phyloP scores from a whole-genome alignment of 2,797 vertebrate genomes.

The Linurgus olivaceus region DNA sequence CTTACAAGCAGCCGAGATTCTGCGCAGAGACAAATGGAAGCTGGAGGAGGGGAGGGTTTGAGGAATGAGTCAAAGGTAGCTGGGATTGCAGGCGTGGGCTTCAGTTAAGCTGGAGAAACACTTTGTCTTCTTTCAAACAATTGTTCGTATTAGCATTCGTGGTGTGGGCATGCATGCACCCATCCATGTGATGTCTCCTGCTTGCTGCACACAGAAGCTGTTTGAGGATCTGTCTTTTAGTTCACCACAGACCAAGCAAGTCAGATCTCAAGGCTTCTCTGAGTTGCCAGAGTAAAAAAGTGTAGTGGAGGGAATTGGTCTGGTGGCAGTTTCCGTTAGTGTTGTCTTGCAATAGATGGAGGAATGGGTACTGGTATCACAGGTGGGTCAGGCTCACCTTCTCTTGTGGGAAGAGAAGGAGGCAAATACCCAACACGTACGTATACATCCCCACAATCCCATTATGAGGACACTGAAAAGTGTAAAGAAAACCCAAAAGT shows the following conservation, averaged over 20 bases:
- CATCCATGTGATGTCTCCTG: slow-evolving; percentile 30
- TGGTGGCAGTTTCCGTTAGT: background rate
- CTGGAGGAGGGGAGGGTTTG: slow-evolving; percentile 42
- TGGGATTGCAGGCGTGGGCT: slow-evolving; percentile 63
- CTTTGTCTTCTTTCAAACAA: slow-evolving; percentile 55
- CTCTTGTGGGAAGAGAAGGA: background rate
- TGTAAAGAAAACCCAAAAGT: background rate
- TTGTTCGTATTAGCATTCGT: slow-evolving; percentile 20
- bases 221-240: background rate
- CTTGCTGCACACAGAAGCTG: background rate
- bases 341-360: background rate
- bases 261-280: background rate
- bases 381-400: background rate
- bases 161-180: slow-evolving; percentile 47
- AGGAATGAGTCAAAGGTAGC: slow-evolving; percentile 64
- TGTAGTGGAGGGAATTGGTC: background rate
- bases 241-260: background rate
- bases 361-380: background rate
- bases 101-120: slow-evolving; percentile 46
- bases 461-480: background rate
- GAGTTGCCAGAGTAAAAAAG: background rate
- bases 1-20: background rate
- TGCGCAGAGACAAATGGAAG: background rate
- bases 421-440: accelerated
- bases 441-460: accelerated